Evolutionary conservation across 2,888 invertebrate genomes (phyloP).

Genomic region (Xiphydria camelus): DNA sequence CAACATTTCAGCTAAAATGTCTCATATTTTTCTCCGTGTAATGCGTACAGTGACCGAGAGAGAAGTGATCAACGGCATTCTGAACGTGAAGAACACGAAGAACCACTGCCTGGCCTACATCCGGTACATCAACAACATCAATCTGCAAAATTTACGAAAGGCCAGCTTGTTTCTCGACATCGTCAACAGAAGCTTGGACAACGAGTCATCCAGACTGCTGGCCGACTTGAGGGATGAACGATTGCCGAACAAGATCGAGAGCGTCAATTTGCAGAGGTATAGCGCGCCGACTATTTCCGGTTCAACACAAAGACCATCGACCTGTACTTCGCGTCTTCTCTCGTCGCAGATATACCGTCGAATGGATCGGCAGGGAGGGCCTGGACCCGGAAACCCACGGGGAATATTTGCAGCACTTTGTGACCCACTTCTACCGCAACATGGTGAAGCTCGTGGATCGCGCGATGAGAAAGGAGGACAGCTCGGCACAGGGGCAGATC

Average conservation of each 20-base stretch:
- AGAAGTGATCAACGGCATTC: constrained; percentile 93
- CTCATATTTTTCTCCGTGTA: constrained; percentile 53
- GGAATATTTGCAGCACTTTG: constrained; percentile 92
- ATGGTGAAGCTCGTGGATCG: constrained; percentile 90
- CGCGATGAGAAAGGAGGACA: constrained; percentile 95
- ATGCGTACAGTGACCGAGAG: constrained; percentile 92
- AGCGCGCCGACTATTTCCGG: too few relatives aligned
- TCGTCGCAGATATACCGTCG: constrained; percentile 83
- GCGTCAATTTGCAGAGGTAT: constrained; percentile 85
- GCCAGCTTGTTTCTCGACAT: constrained; percentile 96
- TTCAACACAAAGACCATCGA: too few relatives aligned
- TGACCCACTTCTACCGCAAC: constrained; percentile 91
- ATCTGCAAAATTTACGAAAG: constrained; percentile 90
- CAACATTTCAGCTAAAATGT: not conserved
- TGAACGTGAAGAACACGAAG: constrained; percentile 91
- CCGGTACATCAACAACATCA: constrained; percentile 96
- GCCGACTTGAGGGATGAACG: constrained; percentile 89
- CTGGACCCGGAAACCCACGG: constrained; percentile 89
- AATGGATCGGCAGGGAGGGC: constrained; percentile 96
- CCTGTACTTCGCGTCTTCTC: constrained; percentile 12
- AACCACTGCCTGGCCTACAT: constrained; percentile 95
- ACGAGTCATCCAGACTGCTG: constrained; percentile 87
- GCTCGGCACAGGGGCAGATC: constrained; percentile 90
- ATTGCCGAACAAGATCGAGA: constrained; percentile 85
- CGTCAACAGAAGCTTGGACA: constrained; percentile 86